Percentiles rank a stretch among this genome's conserved stretches.
Evolutionary conservation across 2,888 invertebrate genomes (phyloP).

Genomic region (Hybos culiciformis): DNA sequence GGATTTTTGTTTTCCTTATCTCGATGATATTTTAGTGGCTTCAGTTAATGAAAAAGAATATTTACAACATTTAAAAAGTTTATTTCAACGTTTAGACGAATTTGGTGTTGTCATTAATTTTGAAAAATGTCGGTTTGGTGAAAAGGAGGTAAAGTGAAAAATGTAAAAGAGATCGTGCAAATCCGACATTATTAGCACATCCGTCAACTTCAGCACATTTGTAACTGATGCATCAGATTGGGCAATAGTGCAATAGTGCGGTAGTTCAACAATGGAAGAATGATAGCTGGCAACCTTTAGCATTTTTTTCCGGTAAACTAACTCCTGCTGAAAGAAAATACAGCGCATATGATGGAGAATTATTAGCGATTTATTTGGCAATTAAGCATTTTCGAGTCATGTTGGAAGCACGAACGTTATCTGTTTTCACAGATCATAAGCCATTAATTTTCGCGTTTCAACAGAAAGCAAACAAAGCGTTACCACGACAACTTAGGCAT

Average conservation of each 20-base stretch:
- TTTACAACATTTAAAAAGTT: constrained; percentile 1
- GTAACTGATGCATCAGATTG: constrained; percentile 5
- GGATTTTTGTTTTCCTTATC: constrained; percentile 9
- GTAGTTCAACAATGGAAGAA: constrained; percentile 4
- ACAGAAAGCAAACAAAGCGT: constrained; percentile 1
- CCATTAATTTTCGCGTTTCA: constrained; percentile 2
- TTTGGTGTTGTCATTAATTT: neutral
- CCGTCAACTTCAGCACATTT: constrained; percentile 4
- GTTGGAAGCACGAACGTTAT: neutral
- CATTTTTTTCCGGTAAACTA: constrained; percentile 4
- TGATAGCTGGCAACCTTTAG: constrained; percentile 2
- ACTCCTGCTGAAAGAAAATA: neutral
- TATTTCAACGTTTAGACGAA: neutral
- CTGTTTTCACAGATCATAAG: constrained; percentile 4
- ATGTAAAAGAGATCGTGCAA: too few species aligned
- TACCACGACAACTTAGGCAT: constrained; percentile 5
- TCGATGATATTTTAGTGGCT: constrained; percentile 10
- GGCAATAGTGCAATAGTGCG: constrained; percentile 3
- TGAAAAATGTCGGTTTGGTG: neutral
- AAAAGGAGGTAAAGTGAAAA: constrained; percentile 1
- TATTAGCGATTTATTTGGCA: constrained; percentile 5
- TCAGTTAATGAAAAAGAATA: constrained; percentile 4
- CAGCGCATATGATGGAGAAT: constrained; percentile 6
- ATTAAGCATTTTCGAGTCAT: constrained; percentile 1
- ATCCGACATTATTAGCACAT: constrained; percentile 6